Percentiles rank a stretch among this genome's conserved stretches.
These are phyloP conservation scores for Zaprionus kolodkinae DNA, from an alignment of 1,140 invertebrate species.

Conservation along the genomic window DNA sequence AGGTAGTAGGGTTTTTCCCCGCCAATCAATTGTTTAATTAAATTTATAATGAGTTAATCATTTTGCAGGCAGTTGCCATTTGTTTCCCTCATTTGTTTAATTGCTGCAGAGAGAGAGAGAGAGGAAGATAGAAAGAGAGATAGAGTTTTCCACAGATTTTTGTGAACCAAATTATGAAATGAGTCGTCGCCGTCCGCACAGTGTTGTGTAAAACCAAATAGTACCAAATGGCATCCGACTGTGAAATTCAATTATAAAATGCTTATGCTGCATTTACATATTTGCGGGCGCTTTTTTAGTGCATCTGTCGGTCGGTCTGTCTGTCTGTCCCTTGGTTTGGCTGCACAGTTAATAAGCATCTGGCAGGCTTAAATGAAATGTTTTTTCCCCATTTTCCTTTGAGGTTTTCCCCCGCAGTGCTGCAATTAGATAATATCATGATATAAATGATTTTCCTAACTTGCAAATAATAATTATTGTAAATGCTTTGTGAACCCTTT, in stretches of 20 bases:
- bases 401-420: neutral
- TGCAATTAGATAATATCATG: neutral
- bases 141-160: slow-evolving; percentile 49
- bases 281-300: slow-evolving; percentile 37
- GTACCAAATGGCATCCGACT: slow-evolving; percentile 24
- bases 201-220: neutral
- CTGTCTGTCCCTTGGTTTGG: slow-evolving; percentile 12
- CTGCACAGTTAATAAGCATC: slow-evolving; percentile 65
- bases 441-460: neutral
- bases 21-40: slow-evolving; percentile 78
- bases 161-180: slow-evolving; percentile 48
- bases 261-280: slow-evolving; percentile 75
- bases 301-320: slow-evolving; percentile 40
- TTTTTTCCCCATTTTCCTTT: slow-evolving; percentile 37
- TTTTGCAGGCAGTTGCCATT: slow-evolving; percentile 55
- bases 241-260: slow-evolving; percentile 77
- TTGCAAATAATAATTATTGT: neutral
- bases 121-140: no score
- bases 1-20: neutral
- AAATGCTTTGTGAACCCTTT: no score
- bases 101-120: slow-evolving; percentile 16
- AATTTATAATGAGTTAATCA: slow-evolving; percentile 81
- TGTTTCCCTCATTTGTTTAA: slow-evolving; percentile 44
- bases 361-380: slow-evolving; percentile 43
- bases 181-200: slow-evolving; percentile 8